These are phyloP conservation scores for Pseudochaenichthys georgianus DNA, from an alignment of 2,797 vertebrate genomes.

Conservation along the genomic window DNA sequence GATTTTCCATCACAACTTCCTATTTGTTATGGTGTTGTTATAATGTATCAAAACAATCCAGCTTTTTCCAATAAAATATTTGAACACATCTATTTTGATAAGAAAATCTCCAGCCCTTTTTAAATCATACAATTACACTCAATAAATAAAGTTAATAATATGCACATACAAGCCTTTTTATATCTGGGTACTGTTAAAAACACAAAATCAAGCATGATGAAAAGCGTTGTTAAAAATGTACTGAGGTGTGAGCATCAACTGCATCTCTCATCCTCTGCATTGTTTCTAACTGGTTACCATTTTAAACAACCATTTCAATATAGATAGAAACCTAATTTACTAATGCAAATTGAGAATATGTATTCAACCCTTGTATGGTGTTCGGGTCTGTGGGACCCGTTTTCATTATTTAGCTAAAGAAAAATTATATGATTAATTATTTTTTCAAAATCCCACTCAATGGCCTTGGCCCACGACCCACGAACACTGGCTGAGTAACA, in stretches of 20 bases:
- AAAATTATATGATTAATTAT: too few relatives aligned
- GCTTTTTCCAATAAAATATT: not conserved
- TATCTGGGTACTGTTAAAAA: conserved; percentile 6
- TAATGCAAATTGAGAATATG: not conserved
- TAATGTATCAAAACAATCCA: not conserved
- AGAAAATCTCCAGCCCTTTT: not conserved
- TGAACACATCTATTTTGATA: too few relatives aligned
- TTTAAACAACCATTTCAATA: conserved; percentile 18
- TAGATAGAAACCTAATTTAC: not conserved
- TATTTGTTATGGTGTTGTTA: not conserved
- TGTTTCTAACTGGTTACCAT: conserved; percentile 48
- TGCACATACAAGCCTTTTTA: conserved; percentile 1
- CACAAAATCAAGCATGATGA: not conserved
- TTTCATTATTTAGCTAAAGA: too few relatives aligned
- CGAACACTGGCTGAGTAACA: too few relatives aligned
- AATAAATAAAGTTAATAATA: not conserved
- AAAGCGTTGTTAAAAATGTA: conserved; percentile 27
- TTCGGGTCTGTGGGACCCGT: too few relatives aligned
- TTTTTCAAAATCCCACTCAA: too few relatives aligned
- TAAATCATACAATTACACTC: not conserved
- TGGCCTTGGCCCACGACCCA: too few relatives aligned
- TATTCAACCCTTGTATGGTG: too few relatives aligned
- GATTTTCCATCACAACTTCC: not conserved
- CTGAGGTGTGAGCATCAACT: conserved; percentile 20
- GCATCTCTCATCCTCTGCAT: conserved; percentile 13